phyloP scores from a whole-genome alignment of 2,888 invertebrate species.

The Dasysyrphus tricinctus region DNA sequence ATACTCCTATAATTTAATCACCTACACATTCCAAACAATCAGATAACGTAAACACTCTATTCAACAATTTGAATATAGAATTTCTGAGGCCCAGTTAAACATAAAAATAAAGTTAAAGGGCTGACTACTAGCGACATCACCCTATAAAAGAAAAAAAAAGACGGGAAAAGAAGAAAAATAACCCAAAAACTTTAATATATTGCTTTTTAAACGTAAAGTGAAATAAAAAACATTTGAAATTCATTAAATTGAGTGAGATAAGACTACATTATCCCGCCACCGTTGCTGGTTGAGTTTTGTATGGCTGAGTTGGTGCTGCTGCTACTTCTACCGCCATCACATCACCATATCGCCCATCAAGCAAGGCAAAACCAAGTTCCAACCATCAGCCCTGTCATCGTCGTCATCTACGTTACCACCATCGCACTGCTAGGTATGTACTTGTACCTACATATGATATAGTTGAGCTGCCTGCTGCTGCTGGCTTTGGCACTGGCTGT shows the following conservation, averaged over 20 bases:
- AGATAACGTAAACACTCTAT: too few relatives aligned
- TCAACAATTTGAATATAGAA: too few relatives aligned
- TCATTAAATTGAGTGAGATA: slow-evolving; percentile 75
- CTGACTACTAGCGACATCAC: too few relatives aligned
- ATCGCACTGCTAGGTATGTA: slow-evolving; percentile 3
- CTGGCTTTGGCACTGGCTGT: slow-evolving; percentile 47
- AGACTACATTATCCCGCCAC: slow-evolving; percentile 70
- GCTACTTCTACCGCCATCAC: slow-evolving; percentile 26
- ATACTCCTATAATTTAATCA: too few relatives aligned
- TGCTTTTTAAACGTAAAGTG: slow-evolving; percentile 71
- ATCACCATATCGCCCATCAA: slow-evolving; percentile 39
- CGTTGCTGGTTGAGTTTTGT: neutral
- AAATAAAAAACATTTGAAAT: slow-evolving; percentile 72
- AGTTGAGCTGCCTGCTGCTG: slow-evolving; percentile 29
- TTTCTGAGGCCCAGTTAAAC: too few relatives aligned
- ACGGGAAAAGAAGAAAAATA: slow-evolving; percentile 9
- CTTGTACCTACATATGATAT: neutral
- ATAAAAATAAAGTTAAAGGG: too few relatives aligned
- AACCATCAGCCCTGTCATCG: slow-evolving; percentile 73
- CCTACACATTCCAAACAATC: too few relatives aligned
- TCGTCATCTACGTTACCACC: slow-evolving; percentile 74
- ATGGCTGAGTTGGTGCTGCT: slow-evolving; percentile 4
- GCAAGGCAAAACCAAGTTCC: slow-evolving; percentile 49
- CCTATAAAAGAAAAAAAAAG: neutral
- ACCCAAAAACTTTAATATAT: slow-evolving; percentile 69